Conservation (phyloP, 2,113 vertebrate species). For the Typhlomys cinereus region DNA sequence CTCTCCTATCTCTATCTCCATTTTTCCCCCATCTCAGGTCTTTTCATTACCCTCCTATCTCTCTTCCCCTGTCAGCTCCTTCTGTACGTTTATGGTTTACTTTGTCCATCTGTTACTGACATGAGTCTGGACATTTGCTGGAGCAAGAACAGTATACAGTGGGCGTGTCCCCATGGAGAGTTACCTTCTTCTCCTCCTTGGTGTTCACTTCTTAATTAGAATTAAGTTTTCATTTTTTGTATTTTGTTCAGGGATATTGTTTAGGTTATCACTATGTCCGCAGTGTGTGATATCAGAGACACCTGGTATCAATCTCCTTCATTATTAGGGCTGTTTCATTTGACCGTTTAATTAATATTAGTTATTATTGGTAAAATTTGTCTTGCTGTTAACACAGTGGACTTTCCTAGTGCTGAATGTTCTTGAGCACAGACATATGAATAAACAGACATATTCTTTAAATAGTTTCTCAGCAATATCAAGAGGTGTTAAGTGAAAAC, state of each 20-base stretch:
- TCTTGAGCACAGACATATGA: not conserved
- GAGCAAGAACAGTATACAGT: no score
- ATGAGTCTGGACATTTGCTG: no score
- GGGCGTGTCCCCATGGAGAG: no score
- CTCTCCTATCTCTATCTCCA: no score
- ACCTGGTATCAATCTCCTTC: not conserved
- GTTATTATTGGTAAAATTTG: not conserved
- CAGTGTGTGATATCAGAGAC: not conserved
- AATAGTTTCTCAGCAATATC: not conserved
- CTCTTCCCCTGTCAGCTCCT: no score
- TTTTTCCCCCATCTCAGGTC: no score
- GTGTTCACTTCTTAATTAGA: not conserved
- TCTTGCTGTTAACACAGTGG: not conserved
- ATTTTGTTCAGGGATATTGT: not conserved
- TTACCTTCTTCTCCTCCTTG: no score
- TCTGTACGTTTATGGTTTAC: no score
- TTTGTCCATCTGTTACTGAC: no score
- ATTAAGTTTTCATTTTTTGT: not conserved
- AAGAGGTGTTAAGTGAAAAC: not conserved
- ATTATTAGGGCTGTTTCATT: not conserved
- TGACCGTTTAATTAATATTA: not conserved
- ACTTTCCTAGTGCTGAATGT: not conserved
- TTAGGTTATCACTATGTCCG: not conserved
- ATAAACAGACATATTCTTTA: not conserved
- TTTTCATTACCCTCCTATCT: no score